phyloP scores from a whole-genome alignment of 2,797 vertebrate species.

The Anniella stebbinsi region DNA sequence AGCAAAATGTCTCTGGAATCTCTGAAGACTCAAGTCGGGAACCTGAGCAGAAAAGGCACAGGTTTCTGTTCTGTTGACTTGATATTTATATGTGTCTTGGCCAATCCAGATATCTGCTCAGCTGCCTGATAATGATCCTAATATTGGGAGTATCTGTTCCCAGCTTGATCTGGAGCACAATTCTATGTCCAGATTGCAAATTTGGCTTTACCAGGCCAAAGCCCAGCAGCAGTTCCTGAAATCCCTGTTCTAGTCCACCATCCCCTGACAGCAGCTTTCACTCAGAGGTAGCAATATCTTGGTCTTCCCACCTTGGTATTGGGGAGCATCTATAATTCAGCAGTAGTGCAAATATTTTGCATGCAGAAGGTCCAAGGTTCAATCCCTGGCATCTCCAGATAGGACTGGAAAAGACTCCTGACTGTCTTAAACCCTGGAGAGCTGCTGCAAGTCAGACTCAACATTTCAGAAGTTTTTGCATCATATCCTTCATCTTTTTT shows the following conservation, averaged over 20 bases:
- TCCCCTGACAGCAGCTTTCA: neutral
- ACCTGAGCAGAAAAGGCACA: neutral
- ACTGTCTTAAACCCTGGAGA: neutral
- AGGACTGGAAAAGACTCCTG: too few species aligned
- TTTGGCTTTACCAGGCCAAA: too few species aligned
- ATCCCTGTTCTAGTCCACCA: neutral
- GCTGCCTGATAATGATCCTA: neutral
- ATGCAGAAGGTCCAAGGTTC: neutral
- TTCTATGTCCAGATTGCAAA: neutral
- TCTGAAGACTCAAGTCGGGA: neutral
- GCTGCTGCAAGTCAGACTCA: neutral
- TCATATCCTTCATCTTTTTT: neutral
- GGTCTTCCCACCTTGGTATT: neutral
- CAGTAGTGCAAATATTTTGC: neutral
- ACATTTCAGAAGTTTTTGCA: neutral
- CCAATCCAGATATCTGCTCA: neutral
- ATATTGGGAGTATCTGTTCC: neutral
- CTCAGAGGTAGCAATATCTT: neutral
- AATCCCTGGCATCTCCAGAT: neutral
- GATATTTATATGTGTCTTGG: neutral
- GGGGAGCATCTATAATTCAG: neutral
- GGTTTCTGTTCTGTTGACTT: neutral
- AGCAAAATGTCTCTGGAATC: neutral
- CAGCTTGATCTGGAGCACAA: neutral
- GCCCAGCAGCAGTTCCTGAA: neutral